These are phyloP conservation scores for Drosophila malerkotliana DNA, from an alignment of 1,140 invertebrate species.

Conservation along the genomic window DNA sequence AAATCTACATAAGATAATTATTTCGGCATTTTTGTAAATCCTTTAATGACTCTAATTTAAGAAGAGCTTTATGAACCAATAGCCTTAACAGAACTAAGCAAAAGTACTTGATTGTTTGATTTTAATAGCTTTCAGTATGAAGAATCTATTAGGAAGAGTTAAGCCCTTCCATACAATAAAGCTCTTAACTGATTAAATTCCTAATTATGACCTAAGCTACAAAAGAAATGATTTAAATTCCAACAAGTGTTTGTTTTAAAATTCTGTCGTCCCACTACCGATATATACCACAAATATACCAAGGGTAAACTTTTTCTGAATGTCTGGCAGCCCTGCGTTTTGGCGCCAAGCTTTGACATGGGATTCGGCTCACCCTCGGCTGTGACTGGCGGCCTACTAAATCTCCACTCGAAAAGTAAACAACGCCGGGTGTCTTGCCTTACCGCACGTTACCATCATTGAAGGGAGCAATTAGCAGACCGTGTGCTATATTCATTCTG, in stretches of 20 bases:
- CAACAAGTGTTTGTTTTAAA: not conserved
- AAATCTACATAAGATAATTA: too few relatives aligned
- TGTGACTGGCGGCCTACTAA: slow-evolving; percentile 4
- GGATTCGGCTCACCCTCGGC: not conserved
- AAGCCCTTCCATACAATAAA: too few relatives aligned
- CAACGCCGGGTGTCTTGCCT: slow-evolving; percentile 17
- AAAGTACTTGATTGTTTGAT: too few relatives aligned
- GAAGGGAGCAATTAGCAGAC: slow-evolving; percentile 17
- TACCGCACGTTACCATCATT: slow-evolving; percentile 67
- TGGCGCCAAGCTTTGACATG: slow-evolving; percentile 14
- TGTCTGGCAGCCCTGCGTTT: slow-evolving; percentile 11
- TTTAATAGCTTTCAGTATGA: too few relatives aligned
- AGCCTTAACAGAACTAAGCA: too few relatives aligned
- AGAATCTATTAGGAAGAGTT: too few relatives aligned
- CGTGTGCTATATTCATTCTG: slow-evolving; percentile 46
- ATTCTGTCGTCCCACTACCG: not conserved
- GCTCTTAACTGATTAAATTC: too few relatives aligned
- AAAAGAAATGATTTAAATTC: too few relatives aligned
- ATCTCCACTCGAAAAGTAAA: slow-evolving; percentile 30
- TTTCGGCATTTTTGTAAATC: too few relatives aligned
- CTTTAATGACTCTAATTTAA: too few relatives aligned
- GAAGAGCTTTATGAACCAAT: too few relatives aligned
- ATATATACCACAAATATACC: slow-evolving; percentile 8
- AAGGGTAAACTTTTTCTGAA: not conserved
- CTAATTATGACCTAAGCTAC: too few relatives aligned